Evolutionary conservation across 2,113 vertebrate genomes (phyloP).

Genomic region (Odontesthes bonariensis): DNA sequence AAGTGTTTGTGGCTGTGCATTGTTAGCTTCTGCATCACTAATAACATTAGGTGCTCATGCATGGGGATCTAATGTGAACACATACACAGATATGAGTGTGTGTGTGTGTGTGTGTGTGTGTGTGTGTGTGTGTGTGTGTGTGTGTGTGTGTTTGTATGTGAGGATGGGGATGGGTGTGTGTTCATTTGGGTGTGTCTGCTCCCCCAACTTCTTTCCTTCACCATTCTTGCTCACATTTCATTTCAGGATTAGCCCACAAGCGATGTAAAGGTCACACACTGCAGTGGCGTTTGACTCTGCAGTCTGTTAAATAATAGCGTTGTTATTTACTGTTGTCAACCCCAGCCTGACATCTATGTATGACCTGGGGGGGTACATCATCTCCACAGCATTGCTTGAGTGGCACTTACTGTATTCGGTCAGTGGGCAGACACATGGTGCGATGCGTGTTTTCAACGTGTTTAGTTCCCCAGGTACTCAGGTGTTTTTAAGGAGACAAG

Average conservation of each 20-base stretch:
- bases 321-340: conserved; percentile 69
- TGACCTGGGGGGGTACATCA: conserved; percentile 55
- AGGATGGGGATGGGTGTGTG: conserved; percentile 2
- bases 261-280: conserved; percentile 71
- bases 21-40: conserved; percentile 55
- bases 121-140: conserved; percentile 25
- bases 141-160: conserved; percentile 1
- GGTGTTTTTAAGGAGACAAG: conserved; percentile 7
- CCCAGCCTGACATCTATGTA: conserved; percentile 38
- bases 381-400: conserved; percentile 48
- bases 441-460: conserved; percentile 41
- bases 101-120: conserved; percentile 10
- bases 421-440: conserved; percentile 40
- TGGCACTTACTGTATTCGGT: conserved; percentile 31
- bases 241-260: conserved; percentile 68
- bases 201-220: conserved; percentile 31
- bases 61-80: conserved; percentile 43
- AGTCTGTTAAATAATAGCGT: conserved; percentile 69
- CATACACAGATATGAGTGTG: conserved; percentile 11
- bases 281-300: conserved; percentile 63
- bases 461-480: conserved; percentile 32
- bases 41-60: conserved; percentile 49
- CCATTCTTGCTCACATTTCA: conserved; percentile 42
- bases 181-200: conserved; percentile 25
- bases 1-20: conserved; percentile 14